Evolutionary conservation across 2,113 vertebrate species (phyloP), one percentile per base, ranked within the genome.

Genomic region (Amphilophus citrinellus): DNA sequence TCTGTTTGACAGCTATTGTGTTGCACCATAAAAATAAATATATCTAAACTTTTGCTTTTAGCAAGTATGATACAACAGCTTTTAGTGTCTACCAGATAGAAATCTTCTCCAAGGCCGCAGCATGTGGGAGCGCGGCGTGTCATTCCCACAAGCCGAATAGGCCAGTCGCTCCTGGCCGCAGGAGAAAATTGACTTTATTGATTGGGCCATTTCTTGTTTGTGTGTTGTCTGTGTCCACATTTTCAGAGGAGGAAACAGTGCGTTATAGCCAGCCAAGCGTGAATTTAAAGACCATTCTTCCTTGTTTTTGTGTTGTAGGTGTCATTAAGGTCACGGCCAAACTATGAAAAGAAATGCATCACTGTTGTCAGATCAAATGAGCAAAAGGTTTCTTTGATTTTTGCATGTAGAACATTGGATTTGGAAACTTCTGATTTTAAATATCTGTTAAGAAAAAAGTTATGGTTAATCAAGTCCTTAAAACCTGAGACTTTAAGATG

Each of bases 141-240:
- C 61, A 61, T 61, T 90, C 63, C 77, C 86, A 83, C 24, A 77
- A 80, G 61, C 80, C 56, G 14, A 84, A 83, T 58, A 14, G 63
- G 42, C 71, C 65, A 47, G 77, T 83, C 63, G 79, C 82, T 77
- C 82, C 80, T 84, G 84, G 79, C 75, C 76, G 77, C 82, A 82
- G 60, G 14, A 85, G 79, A 20, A 94, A 92, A 95, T 92, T 79
- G 89, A 82, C 88, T 93, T 84, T 83, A 94, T 94, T 88, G 92
- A 95, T 94, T 77, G 68, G 59, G 50, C 89, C 62, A 35, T 86
- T 92, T 88, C 61, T 88, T 80, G 71, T 88, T 75, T 59, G 14
- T 42, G 83, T 66, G 59, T 50, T 80, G 87, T 82, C 77, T 86
- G 42, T 76, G 79, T 83, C 59, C 78, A 81, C 9, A 6, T 87